Evolutionary conservation across 2,888 invertebrate species (phyloP).

Genomic region (Standfussiana lucernea): DNA sequence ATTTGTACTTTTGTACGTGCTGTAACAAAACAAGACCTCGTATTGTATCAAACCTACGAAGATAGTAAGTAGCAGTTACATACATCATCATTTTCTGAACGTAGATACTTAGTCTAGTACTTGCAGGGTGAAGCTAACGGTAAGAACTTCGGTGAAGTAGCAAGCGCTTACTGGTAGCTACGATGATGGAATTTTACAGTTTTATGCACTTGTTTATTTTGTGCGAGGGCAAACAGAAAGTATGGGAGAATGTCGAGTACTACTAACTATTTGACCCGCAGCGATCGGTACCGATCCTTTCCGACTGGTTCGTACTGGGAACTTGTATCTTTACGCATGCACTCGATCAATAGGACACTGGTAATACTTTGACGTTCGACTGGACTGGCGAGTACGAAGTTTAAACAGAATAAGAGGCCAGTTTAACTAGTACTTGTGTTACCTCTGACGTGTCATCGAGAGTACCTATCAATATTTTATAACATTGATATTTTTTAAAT

Average conservation of each 20-base stretch:
- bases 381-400: neutral
- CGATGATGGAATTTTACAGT: too few species aligned
- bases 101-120: too few species aligned
- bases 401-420: neutral
- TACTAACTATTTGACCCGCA: neutral
- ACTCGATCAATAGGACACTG: neutral
- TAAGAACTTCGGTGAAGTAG: too few species aligned
- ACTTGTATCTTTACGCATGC: neutral
- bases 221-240: neutral
- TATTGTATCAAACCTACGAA: neutral
- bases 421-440: neutral
- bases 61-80: conserved; percentile 11
- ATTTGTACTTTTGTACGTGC: neutral
- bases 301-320: neutral
- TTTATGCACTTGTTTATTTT: neutral
- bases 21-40: neutral
- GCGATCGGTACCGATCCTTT: neutral
- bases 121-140: neutral
- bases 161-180: neutral
- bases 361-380: neutral
- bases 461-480: neutral
- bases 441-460: neutral
- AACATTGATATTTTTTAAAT: neutral
- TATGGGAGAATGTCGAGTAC: neutral
- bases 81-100: neutral